Percentiles rank a stretch among this genome's conserved stretches.
phyloP scores from a whole-genome alignment of 2,113 vertebrate genomes.

The Cervus canadensis region DNA sequence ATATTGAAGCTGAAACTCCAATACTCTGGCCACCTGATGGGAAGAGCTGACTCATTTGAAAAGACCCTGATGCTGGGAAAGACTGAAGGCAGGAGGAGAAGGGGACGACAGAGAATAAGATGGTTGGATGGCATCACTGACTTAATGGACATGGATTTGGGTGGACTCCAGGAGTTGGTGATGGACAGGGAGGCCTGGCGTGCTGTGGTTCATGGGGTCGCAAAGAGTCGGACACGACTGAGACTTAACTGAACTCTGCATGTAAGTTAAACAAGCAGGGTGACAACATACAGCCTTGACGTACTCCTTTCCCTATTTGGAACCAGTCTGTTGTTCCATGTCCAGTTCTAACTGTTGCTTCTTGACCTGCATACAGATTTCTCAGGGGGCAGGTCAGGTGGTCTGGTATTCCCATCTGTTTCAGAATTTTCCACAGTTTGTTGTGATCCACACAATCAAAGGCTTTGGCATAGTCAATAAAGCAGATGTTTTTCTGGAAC shows the following conservation, averaged over 20 bases:
- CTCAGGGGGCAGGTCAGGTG: not conserved
- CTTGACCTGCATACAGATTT: not conserved
- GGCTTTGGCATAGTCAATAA: not conserved
- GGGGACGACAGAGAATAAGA: too few species aligned
- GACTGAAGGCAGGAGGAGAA: too few species aligned
- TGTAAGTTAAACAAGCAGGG: not conserved
- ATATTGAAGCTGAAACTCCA: too few species aligned
- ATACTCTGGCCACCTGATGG: too few species aligned
- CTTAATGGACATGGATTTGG: too few species aligned
- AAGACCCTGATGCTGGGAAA: too few species aligned
- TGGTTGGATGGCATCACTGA: too few species aligned
- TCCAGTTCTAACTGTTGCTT: not conserved
- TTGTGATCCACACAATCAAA: not conserved
- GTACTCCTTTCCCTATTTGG: not conserved
- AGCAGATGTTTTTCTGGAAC: not conserved
- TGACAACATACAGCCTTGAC: not conserved
- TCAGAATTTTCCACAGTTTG: not conserved
- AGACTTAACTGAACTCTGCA: not conserved
- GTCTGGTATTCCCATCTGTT: not conserved
- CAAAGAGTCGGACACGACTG: too few species aligned
- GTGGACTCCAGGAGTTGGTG: too few species aligned
- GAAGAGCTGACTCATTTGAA: too few species aligned
- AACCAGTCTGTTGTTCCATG: not conserved
- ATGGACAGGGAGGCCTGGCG: too few species aligned
- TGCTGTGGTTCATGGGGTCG: too few species aligned